A percentile compares a stretch with the other conserved stretches of the same genome.
phyloP scores from a whole-genome alignment of 2,888 invertebrate genomes.

The Leptopilina syphax region DNA sequence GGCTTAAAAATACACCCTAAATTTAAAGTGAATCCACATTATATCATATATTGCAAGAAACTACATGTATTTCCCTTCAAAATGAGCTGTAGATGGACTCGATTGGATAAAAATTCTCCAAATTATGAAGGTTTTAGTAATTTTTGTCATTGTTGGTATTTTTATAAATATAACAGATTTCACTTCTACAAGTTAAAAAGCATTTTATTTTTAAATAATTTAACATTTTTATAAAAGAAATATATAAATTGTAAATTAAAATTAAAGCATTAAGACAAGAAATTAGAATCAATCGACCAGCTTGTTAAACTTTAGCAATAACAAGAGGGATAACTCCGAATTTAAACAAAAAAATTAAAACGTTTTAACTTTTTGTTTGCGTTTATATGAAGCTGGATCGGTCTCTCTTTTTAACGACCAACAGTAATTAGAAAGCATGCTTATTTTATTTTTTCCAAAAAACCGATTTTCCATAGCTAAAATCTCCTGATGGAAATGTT shows the following conservation, averaged over 20 bases:
- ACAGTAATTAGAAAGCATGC: conserved; percentile 48
- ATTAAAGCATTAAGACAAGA: too few relatives aligned
- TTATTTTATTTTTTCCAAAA: conserved; percentile 46
- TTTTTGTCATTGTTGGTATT: too few relatives aligned
- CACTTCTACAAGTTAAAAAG: neutral
- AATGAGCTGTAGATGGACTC: too few relatives aligned
- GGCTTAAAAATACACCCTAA: too few relatives aligned
- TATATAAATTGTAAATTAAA: neutral
- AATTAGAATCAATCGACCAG: too few relatives aligned
- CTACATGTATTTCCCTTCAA: too few relatives aligned
- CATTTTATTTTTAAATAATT: neutral
- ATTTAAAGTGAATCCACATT: too few relatives aligned
- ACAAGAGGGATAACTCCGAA: neutral
- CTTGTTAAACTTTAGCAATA: too few relatives aligned
- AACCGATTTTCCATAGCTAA: conserved; percentile 59
- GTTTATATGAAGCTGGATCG: neutral
- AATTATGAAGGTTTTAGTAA: too few relatives aligned
- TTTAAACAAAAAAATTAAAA: neutral
- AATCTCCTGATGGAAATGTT: conserved; percentile 64
- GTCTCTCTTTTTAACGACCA: conserved; percentile 42
- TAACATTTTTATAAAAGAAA: neutral
- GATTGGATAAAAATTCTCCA: too few relatives aligned
- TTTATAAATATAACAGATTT: too few relatives aligned
- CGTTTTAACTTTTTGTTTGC: neutral
- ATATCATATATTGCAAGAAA: too few relatives aligned